These are phyloP conservation scores for Daphoenositta chrysoptera DNA, from an alignment of 2,113 vertebrate genomes.

Conservation along the genomic window DNA sequence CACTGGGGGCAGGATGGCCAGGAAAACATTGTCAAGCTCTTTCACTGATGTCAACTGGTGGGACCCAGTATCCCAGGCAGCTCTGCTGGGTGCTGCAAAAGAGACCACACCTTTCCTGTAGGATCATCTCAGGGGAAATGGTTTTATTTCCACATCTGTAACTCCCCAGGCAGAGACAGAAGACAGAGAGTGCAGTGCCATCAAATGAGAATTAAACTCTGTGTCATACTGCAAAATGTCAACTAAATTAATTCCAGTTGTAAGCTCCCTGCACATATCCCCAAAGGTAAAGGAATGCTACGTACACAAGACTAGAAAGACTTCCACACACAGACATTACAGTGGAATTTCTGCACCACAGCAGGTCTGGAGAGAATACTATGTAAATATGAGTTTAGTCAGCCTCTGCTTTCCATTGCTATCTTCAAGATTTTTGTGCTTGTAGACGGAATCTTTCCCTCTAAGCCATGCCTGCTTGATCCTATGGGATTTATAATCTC, in stretches of 20 bases:
- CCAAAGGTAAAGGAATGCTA: slow-evolving; percentile 20
- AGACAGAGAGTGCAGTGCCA: neutral
- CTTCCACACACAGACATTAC: neutral
- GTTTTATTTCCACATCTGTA: neutral
- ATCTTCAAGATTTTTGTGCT: neutral
- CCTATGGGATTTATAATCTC: neutral
- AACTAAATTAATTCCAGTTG: neutral
- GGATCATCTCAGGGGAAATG: neutral
- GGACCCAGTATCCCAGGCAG: neutral
- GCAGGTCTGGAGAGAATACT: neutral
- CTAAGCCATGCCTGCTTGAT: neutral
- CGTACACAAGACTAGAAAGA: slow-evolving; percentile 15
- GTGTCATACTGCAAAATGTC: neutral
- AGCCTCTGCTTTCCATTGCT: neutral
- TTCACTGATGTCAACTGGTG: neutral
- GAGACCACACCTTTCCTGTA: accelerated
- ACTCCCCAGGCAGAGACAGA: neutral
- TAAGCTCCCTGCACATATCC: neutral
- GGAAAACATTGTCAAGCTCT: neutral
- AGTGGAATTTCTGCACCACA: neutral
- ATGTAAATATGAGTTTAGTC: neutral
- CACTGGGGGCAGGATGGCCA: accelerated
- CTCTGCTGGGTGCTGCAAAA: neutral
- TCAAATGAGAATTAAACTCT: slow-evolving; percentile 54
- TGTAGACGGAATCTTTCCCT: neutral